These are phyloP conservation scores for Neolamprologus kungweensis DNA, from an alignment of 2,113 vertebrate species.

Conservation along the genomic window DNA sequence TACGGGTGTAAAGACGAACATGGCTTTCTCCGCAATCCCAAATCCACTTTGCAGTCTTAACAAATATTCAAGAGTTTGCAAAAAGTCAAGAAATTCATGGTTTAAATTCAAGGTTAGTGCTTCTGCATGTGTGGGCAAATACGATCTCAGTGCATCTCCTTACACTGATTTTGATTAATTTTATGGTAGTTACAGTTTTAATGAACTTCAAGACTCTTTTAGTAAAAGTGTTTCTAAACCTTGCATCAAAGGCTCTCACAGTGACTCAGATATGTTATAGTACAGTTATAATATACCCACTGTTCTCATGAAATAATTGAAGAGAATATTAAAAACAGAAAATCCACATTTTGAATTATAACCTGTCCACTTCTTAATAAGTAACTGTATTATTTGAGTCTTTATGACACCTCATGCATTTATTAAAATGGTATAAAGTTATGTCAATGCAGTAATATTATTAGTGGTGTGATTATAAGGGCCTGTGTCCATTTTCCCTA, in stretches of 20 bases:
- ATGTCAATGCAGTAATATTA: background rate
- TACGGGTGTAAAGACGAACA: background rate
- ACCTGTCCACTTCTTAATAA: background rate
- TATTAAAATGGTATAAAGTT: background rate
- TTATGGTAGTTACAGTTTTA: background rate
- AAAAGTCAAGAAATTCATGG: background rate
- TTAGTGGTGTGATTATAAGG: background rate
- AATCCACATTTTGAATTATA: background rate
- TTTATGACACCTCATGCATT: background rate
- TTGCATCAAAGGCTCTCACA: background rate
- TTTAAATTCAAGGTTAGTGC: background rate
- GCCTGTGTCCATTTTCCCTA: background rate
- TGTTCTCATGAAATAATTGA: background rate
- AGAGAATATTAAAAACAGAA: background rate
- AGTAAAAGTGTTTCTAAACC: background rate
- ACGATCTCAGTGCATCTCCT: background rate
- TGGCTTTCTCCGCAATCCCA: background rate
- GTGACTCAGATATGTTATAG: background rate
- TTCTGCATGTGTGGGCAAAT: background rate
- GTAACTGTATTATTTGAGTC: background rate
- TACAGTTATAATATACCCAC: background rate
- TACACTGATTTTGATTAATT: background rate
- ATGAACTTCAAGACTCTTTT: background rate
- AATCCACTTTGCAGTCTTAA: background rate
- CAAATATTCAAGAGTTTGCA: background rate